Evolutionary conservation across 2,797 vertebrate genomes (phyloP).

Genomic region (Leucoraja ocellata): DNA sequence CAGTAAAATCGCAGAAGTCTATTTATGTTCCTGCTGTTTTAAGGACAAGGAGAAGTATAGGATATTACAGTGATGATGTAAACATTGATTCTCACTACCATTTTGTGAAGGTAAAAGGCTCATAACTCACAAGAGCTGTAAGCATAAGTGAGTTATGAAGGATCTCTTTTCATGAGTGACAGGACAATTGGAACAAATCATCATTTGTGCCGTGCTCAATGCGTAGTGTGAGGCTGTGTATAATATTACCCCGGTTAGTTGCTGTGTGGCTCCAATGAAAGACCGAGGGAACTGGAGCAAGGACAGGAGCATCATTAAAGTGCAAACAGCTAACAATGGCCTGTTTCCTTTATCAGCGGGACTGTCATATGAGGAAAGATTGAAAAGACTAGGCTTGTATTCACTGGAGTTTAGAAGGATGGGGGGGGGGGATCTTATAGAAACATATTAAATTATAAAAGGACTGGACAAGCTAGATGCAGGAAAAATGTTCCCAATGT

Average conservation of each 20-base stretch:
- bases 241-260: background rate
- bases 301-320: slow-evolving; percentile 12
- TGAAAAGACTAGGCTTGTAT: too few relatives aligned
- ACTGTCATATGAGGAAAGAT: too few relatives aligned
- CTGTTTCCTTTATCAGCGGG: too few relatives aligned
- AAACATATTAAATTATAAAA: too few relatives aligned
- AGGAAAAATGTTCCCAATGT: too few relatives aligned
- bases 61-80: slow-evolving; percentile 34
- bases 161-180: slow-evolving; percentile 34
- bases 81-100: slow-evolving; percentile 37
- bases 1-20: slow-evolving; percentile 27
- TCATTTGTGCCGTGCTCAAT: slow-evolving; percentile 20
- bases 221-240: background rate
- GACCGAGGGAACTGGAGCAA: background rate
- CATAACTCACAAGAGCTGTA: slow-evolving; percentile 24
- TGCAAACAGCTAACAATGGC: background rate
- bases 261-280: background rate
- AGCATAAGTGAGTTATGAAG: slow-evolving; percentile 37
- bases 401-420: too few relatives aligned
- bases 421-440: too few relatives aligned
- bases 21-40: slow-evolving; percentile 35
- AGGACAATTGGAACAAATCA: slow-evolving; percentile 28
- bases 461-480: too few relatives aligned
- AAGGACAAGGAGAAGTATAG: slow-evolving; percentile 36
- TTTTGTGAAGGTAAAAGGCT: slow-evolving; percentile 31